Base-by-base conservation (phyloP, 2,888 invertebrate genomes). In the Harpalus rufipes region DNA sequence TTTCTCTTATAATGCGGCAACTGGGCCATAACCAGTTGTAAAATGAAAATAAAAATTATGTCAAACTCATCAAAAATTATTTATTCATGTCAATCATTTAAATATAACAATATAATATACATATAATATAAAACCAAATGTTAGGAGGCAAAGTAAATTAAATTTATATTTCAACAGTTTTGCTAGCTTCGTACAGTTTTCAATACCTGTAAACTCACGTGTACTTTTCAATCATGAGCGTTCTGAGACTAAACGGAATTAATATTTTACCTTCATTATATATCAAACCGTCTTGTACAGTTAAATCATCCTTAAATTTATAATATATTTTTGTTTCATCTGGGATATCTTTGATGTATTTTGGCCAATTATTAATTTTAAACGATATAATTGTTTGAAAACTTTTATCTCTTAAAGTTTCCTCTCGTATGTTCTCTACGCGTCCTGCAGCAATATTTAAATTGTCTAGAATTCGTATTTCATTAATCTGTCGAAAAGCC, bases 261-360 rank as follows among this genome's bases (percentile, higher is more conserved):
- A 25, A 21, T 18, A 63, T 21, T 25, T 12, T 18, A 1, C 25
- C 7, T 18, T 63, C 18, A 25, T 21, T 18, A 18, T 6, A 63
- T 21, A 21, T 25, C n/a, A 25, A 21, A 0, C 63, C 63, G 1
- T 63, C 7, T 63, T 63, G 21, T 63, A 21, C 18, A 25, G 25
- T 18, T 10, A 63, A 25, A 18, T 63, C 63, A 72, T 72, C n/a
- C 7, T 41, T 32, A 14, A 14, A 72, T 41, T 39, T 12, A 7
- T 39, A 72, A 41, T 44, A 41, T 41, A 72, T 72, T 44, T 72
- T 72, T 41, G 32, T 7, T 16, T 72, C 72, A 72, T 72, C 44
- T 39, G 41, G 41, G 1, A 14, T 2, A 7, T 44, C 41, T 16
- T 14, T 72, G 16, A 72, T 44, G 25, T 72, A 72, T 68, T 39